Evolutionary conservation across 2,888 invertebrate species (phyloP), one percentile per base, ranked within the genome.

Genomic region (Ellobium chinense): DNA sequence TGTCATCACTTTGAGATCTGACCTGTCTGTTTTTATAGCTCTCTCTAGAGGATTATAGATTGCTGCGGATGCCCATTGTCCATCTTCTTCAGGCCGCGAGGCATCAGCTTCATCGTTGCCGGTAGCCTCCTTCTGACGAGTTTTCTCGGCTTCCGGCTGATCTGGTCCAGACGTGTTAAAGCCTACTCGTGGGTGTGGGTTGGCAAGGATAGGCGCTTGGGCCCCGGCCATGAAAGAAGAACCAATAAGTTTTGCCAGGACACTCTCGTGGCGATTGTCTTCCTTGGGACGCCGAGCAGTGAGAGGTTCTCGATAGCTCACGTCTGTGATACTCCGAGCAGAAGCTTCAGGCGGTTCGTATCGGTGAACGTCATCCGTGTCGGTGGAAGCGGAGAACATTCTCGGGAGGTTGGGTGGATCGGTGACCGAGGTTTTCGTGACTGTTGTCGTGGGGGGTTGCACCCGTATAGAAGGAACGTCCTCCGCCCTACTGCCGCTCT

Each of bases 361-460:
- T 18, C 18, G 27, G 3, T 3, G 27, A 29, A 12, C 63, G 63
- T 63, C 63, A n/a, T n/a, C n/a, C 27, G 70, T 70, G 29, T 70
- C 70, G 9, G 70, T 70, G 2, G 70, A 70, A 46, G 70, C 54
- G 39, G 70, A 70, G 70, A 46, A 70, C 70, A 39, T 54, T 24
- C 70, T 31, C 29, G 46, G 70, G 36, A 2, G 14, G 21, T 34
- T 31, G 5, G 37, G 36, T 46, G 46, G 9, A 2, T 9, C n/a
- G 29, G 39, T 54, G 14, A 29, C 27, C 14, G 54, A 27, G 2
- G 70, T 46, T 46, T 39, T 70, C 3, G 70, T 18, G n/a, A 46
- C 4, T 4, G 70, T 70, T 4, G 46, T 54, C 2, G 70, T 70
- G 9, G 70, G 70, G 21, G 70, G 46, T 24, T 36, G 54, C 27